Percentiles rank a stretch among this genome's conserved stretches.
Conservation (phyloP, 2,888 invertebrate species). For the Luffia ferchaultella region DNA sequence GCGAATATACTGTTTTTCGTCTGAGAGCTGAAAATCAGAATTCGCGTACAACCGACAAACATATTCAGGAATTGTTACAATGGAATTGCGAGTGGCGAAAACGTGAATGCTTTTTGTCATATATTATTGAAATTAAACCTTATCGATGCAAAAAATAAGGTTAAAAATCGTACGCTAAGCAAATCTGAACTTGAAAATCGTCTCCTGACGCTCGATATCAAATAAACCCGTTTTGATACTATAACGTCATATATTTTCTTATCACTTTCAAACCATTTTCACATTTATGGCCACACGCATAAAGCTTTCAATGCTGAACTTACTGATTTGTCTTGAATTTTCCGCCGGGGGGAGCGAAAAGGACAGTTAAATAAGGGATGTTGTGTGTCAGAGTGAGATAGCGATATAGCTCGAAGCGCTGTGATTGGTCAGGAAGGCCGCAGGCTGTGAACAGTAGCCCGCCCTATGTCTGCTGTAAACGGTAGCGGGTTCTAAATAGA, state of each 20-base stretch:
- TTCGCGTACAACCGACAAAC: constrained; percentile 10
- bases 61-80: constrained; percentile 50
- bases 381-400: constrained; percentile 31
- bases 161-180: constrained; percentile 44
- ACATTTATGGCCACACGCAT: constrained; percentile 21
- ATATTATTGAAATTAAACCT: not conserved
- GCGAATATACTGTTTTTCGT: constrained; percentile 20
- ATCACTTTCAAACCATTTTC: constrained; percentile 23
- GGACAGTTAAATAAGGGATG: constrained; percentile 36
- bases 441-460: constrained; percentile 67
- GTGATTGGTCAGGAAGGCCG: constrained; percentile 68
- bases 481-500: constrained; percentile 38
- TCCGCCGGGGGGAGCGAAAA: constrained; percentile 58
- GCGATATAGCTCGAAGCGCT: constrained; percentile 62
- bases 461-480: constrained; percentile 66
- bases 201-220: constrained; percentile 63
- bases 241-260: constrained; percentile 39
- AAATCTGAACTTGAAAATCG: constrained; percentile 67
- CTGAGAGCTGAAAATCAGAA: constrained; percentile 14
- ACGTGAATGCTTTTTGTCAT: constrained; percentile 20
- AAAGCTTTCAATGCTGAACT: constrained; percentile 29
- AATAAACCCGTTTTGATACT: constrained; percentile 46
- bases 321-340: constrained; percentile 37
- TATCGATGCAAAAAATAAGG: constrained; percentile 32
- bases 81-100: constrained; percentile 63